Conservation (phyloP, 1,140 invertebrate genomes). For the Microvelia longipes region DNA sequence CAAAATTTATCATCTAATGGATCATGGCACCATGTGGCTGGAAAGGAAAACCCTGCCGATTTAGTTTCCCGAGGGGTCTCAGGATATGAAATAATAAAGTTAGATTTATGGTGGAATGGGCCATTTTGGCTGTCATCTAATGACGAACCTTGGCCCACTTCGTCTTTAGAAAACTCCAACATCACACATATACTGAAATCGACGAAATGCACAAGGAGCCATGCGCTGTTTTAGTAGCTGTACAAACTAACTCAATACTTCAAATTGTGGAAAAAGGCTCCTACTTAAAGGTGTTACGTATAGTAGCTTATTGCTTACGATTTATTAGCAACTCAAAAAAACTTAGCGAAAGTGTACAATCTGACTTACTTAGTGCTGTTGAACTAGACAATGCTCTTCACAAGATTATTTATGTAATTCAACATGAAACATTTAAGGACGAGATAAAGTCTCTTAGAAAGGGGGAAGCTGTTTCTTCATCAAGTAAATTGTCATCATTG, state of each 20-base stretch:
- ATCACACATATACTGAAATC: not conserved
- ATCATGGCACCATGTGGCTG: constrained; percentile 18
- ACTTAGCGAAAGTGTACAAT: no score
- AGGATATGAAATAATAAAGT: constrained; percentile 19
- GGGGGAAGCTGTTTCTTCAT: not conserved
- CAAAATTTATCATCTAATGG: not conserved
- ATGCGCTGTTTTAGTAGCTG: not conserved
- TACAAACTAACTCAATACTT: not conserved
- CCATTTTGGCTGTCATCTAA: constrained; percentile 15
- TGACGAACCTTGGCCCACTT: not conserved
- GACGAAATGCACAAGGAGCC: not conserved
- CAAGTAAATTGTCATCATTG: not conserved
- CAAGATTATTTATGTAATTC: not conserved
- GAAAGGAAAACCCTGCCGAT: constrained; percentile 30
- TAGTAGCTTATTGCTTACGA: not conserved
- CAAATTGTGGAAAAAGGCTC: not conserved
- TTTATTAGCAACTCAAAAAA: not conserved
- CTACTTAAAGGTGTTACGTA: not conserved
- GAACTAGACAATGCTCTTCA: not conserved
- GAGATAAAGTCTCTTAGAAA: not conserved
- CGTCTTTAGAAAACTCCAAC: no score
- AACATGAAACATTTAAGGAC: not conserved
- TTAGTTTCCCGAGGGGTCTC: constrained; percentile 28
- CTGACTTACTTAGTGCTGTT: no score
- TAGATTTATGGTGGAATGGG: constrained; percentile 29